Evolutionary conservation across 2,113 vertebrate species (phyloP).

Genomic region (Nothocercus julius): DNA sequence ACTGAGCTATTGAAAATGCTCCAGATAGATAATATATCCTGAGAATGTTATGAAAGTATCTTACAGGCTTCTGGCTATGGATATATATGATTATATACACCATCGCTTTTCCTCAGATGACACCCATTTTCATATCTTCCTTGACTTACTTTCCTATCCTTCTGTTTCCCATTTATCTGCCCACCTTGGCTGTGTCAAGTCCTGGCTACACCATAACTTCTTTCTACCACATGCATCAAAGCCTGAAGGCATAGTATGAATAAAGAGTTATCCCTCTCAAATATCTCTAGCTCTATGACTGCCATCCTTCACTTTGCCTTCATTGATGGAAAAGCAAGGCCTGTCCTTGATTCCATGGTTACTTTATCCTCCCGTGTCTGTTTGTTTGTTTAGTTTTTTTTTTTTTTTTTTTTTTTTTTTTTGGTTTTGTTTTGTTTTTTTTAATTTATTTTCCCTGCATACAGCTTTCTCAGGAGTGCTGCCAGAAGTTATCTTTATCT

Average conservation of each 20-base stretch:
- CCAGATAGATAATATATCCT: neutral
- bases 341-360: slow-evolving; percentile 45
- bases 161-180: slow-evolving; percentile 9
- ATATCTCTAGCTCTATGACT: neutral
- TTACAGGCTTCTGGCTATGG: neutral
- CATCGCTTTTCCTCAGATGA: neutral
- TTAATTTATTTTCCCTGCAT: neutral
- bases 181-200: neutral
- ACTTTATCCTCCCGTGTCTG: neutral
- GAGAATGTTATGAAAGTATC: neutral
- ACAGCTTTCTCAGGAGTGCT: slow-evolving; percentile 33
- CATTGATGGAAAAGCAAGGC: slow-evolving; percentile 33
- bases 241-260: neutral
- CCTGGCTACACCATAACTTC: slow-evolving; percentile 1
- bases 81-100: neutral
- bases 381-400: too few species aligned
- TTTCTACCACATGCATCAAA: slow-evolving; percentile 12
- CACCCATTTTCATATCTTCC: neutral
- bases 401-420: too few species aligned
- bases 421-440: neutral
- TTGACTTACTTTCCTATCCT: neutral
- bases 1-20: neutral
- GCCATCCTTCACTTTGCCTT: slow-evolving; percentile 16
- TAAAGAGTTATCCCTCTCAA: neutral
- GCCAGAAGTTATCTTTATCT: slow-evolving; percentile 59